A percentile compares a stretch with the other conserved stretches of the same genome.
phyloP scores from a whole-genome alignment of 1,140 invertebrate species.

The Trinorchestia longiramus region DNA sequence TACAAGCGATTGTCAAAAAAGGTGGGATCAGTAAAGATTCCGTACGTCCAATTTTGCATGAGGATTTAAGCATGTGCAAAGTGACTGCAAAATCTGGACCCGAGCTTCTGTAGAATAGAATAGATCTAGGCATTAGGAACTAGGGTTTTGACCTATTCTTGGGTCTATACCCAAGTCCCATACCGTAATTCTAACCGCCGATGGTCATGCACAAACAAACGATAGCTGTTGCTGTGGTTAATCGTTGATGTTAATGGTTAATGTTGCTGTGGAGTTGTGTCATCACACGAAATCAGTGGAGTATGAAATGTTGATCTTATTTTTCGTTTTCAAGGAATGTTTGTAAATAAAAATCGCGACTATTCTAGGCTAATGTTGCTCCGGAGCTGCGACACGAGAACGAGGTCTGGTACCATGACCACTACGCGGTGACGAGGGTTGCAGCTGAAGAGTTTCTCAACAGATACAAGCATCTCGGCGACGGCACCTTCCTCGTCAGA shows the following conservation, averaged over 20 bases:
- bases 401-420: constrained; percentile 96
- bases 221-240: too few species aligned
- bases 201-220: too few species aligned
- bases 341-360: background rate
- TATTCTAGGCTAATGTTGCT: background rate
- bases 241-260: background rate
- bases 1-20: too few species aligned
- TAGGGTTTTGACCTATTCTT: too few species aligned
- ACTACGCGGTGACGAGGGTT: constrained; percentile 81
- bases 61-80: too few species aligned
- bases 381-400: constrained; percentile 81
- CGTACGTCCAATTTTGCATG: too few species aligned
- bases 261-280: background rate
- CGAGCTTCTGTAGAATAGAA: too few species aligned
- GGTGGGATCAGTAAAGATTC: too few species aligned
- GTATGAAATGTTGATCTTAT: background rate
- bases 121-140: too few species aligned
- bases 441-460: constrained; percentile 84
- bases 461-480: constrained; percentile 86
- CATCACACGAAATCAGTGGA: background rate
- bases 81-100: too few species aligned
- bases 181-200: too few species aligned
- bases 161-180: too few species aligned
- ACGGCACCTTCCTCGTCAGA: constrained; percentile 94
- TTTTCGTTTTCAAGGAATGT: background rate